Evolutionary conservation across 2,113 vertebrate species (phyloP), one percentile per base, ranked within the genome.

Genomic region (Pygoscelis adeliae): DNA sequence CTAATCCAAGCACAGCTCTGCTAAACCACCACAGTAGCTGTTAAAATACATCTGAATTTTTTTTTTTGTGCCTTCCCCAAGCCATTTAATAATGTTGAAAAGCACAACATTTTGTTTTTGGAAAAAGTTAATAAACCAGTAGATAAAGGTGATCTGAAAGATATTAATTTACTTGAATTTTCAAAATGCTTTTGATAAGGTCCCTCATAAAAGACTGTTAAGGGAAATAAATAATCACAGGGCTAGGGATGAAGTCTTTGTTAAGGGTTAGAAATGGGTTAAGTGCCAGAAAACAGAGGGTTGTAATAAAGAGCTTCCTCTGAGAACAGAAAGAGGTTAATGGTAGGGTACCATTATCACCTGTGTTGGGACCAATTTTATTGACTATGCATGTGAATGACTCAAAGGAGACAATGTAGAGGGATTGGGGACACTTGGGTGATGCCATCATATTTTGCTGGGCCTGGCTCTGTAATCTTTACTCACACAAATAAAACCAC

Each of bases 151-250:
- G 70, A 97, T 94, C 66, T 58, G 56, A 70, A 86, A 92, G 81
- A 91, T 83, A 96, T 81, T 67, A 44, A 96, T 96, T 96, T 97
- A 95, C 72, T 95, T 92, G 74, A 72, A 83, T 96, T 98, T 97
- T 83, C n/a, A 97, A 96, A 93, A 96, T 87, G 34, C 34, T 95
- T 96, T 95, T 96, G 34, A 90, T 97, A 96, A 97, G 46, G 78
- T 96, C 61, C 63, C 40, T 95, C 91, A 96, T 92, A 97, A 96
- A 97, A 97, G 40, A 71, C 94, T 93, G 78, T 89, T 96, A 97
- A 97, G 61, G 77, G 96, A 96, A 98, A 96, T 67, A 96, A 90
- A 97, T 94, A 97, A 96, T 86, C 84, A 69, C 50, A 92, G 62
- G 65, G 73, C 61, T 90, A 25, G 56, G 67, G 40, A 91, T 87